These are phyloP conservation scores for Astur gentilis DNA, from an alignment of 2,113 vertebrate genomes.

Conservation along the genomic window DNA sequence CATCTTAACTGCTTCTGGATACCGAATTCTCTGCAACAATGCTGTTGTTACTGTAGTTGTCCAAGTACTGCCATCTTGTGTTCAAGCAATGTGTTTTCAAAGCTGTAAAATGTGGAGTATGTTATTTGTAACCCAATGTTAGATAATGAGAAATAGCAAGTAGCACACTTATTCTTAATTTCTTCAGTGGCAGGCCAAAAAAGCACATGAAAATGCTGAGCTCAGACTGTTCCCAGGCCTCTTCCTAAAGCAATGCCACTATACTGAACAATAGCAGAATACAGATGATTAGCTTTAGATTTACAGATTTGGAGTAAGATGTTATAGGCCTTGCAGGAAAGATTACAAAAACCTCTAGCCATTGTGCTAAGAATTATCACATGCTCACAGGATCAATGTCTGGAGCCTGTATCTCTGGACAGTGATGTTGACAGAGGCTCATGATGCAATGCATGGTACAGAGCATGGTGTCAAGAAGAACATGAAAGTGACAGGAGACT, in stretches of 20 bases:
- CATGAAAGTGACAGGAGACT: background rate
- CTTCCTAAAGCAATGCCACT: background rate
- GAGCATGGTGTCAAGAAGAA: background rate
- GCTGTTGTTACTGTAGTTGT: background rate
- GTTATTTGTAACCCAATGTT: background rate
- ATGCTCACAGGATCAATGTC: background rate
- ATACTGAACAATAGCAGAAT: background rate
- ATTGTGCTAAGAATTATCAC: background rate
- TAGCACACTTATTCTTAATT: background rate
- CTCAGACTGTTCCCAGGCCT: background rate
- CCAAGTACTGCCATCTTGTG: conserved; percentile 58
- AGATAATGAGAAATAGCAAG: background rate
- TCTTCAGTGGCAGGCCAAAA: background rate
- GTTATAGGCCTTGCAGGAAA: background rate
- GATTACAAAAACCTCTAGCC: background rate
- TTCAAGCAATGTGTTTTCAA: background rate
- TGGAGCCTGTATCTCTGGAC: background rate
- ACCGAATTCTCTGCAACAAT: background rate
- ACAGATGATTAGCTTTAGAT: background rate
- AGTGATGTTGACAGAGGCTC: background rate
- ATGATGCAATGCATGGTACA: background rate
- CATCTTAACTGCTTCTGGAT: background rate
- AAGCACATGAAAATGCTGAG: background rate
- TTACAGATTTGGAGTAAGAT: background rate
- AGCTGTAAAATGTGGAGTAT: background rate